A percentile compares a stretch with the other conserved stretches of the same genome.
These are phyloP conservation scores for Drosophila watanabei DNA, from an alignment of 1,140 invertebrate genomes.

Conservation along the genomic window DNA sequence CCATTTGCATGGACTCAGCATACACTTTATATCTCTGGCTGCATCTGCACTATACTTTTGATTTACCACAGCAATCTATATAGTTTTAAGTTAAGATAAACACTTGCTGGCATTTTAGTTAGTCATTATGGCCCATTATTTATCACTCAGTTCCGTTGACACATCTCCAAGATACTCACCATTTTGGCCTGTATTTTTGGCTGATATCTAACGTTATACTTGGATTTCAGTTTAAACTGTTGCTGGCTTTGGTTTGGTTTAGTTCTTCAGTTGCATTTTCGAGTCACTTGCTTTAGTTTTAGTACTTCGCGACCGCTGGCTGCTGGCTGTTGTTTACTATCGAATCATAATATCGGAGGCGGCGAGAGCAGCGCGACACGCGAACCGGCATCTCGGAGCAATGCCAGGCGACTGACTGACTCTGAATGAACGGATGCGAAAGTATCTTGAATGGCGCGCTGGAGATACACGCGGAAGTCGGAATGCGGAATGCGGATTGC, in stretches of 20 bases:
- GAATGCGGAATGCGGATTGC: conserved; percentile 20
- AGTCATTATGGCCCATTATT: too few relatives aligned
- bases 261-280: conserved; percentile 17
- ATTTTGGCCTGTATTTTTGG: conserved; percentile 24
- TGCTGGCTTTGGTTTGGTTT: conserved; percentile 1
- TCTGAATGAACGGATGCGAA: conserved; percentile 36
- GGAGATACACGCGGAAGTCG: conserved; percentile 50
- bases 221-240: conserved; percentile 3
- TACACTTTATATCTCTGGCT: conserved; percentile 15
- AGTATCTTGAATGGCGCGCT: conserved; percentile 59
- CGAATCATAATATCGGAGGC: conserved; percentile 17
- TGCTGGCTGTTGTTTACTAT: conserved; percentile 11
- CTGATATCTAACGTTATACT: conserved; percentile 10
- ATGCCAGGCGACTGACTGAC: conserved; percentile 69
- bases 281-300: conserved; percentile 8
- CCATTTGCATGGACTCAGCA: conserved; percentile 23
- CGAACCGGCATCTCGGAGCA: conserved; percentile 75
- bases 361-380: conserved; percentile 38
- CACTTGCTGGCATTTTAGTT: too few relatives aligned
- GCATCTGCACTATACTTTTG: neutral
- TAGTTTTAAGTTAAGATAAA: neutral
- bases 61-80: neutral
- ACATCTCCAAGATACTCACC: conserved; percentile 19
- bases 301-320: conserved; percentile 13
- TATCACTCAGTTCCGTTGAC: neutral